phyloP scores from a whole-genome alignment of 2,113 vertebrate species.

The Chrysochloris asiatica region DNA sequence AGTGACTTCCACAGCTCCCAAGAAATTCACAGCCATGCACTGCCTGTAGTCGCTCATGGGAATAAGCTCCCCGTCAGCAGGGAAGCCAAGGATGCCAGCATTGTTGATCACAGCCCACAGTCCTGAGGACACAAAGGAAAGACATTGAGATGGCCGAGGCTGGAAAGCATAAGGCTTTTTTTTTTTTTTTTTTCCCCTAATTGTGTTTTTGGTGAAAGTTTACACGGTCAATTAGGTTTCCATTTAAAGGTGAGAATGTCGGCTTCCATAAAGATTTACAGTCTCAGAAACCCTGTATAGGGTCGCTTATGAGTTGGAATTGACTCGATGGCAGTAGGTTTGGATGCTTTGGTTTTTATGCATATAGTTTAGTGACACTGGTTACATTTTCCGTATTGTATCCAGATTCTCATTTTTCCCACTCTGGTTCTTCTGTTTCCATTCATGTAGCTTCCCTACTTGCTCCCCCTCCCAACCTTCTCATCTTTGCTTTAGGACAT shows the following conservation, averaged over 20 bases:
- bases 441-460: too few relatives aligned
- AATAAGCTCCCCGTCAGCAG: conserved; percentile 86
- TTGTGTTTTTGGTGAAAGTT: neutral
- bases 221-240: neutral
- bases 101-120: conserved; percentile 94
- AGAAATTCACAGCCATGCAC: conserved; percentile 92
- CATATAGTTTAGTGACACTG: too few relatives aligned
- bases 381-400: too few relatives aligned
- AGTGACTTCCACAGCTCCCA: conserved; percentile 87
- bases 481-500: too few relatives aligned
- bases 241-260: neutral
- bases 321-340: too few relatives aligned
- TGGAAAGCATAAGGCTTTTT: neutral
- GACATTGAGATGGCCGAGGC: neutral
- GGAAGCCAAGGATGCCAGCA: conserved; percentile 86
- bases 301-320: too few relatives aligned
- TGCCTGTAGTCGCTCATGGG: conserved; percentile 83
- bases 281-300: too few relatives aligned
- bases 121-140: conserved; percentile 82
- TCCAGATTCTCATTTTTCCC: too few relatives aligned
- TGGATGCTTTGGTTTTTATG: too few relatives aligned
- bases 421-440: too few relatives aligned
- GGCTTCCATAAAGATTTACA: too few relatives aligned
- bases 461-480: too few relatives aligned
- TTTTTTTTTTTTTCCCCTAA: neutral